These are phyloP conservation scores for Sisor rabdophorus DNA, from an alignment of 2,113 vertebrate genomes.

Conservation along the genomic window DNA sequence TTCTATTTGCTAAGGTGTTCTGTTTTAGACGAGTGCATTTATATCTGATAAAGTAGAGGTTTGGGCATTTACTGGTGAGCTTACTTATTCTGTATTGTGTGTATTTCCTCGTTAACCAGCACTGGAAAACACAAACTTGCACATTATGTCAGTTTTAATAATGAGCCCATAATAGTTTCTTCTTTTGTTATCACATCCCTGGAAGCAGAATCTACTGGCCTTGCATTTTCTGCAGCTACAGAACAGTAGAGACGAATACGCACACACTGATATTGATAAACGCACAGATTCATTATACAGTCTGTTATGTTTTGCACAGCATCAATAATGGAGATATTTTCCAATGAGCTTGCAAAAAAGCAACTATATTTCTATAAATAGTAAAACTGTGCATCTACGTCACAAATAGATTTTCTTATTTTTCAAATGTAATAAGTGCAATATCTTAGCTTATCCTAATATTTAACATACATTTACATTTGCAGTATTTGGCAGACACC, in stretches of 20 bases:
- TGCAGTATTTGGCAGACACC: no score
- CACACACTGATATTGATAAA: constrained; percentile 5
- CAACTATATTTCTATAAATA: constrained; percentile 9
- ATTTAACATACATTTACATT: not conserved
- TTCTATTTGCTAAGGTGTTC: constrained; percentile 37
- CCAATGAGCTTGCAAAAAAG: not conserved
- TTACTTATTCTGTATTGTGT: constrained; percentile 48
- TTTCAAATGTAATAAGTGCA: constrained; percentile 15
- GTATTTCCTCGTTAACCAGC: constrained; percentile 54
- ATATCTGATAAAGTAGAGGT: constrained; percentile 41
- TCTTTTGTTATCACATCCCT: not conserved
- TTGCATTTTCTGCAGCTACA: not conserved
- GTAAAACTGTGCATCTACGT: not conserved
- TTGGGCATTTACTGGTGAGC: constrained; percentile 29
- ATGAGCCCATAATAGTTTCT: constrained; percentile 20
- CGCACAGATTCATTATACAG: constrained; percentile 7
- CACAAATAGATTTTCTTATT: not conserved
- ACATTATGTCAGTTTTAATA: constrained; percentile 29
- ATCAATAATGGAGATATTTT: constrained; percentile 13
- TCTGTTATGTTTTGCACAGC: not conserved
- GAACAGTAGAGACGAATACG: not conserved
- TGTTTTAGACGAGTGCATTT: constrained; percentile 22
- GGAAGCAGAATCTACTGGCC: not conserved
- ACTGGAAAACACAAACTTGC: constrained; percentile 6
- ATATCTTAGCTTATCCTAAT: not conserved